Conservation (phyloP, 2,113 vertebrate species). For the Desmodus rotundus region DNA sequence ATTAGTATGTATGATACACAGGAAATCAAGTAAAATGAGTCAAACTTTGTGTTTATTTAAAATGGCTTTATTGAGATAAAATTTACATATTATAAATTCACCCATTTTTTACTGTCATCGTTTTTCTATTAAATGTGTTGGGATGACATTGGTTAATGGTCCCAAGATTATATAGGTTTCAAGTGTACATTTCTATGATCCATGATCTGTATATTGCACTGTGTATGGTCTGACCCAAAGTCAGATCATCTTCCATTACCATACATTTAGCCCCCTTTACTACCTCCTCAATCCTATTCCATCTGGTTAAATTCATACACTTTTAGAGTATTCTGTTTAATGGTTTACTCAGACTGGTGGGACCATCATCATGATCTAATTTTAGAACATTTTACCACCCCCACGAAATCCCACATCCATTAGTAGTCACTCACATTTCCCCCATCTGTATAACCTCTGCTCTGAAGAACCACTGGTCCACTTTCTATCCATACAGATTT, state of each 20-base stretch:
- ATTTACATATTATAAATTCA: background rate
- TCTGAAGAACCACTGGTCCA: background rate
- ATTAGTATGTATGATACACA: background rate
- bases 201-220: background rate
- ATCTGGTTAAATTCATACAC: background rate
- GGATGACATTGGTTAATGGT: background rate
- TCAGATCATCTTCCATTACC: background rate
- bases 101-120: background rate
- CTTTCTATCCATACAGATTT: background rate
- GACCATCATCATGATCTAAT: background rate
- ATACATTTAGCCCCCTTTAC: background rate
- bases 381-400: background rate
- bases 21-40: background rate
- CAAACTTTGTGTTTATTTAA: background rate
- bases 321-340: background rate
- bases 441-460: background rate
- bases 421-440: background rate
- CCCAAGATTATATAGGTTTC: background rate
- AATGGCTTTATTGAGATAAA: background rate
- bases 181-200: background rate
- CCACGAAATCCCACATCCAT: background rate
- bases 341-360: background rate
- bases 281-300: background rate
- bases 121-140: background rate
- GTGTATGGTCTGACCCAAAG: background rate